phyloP scores from a whole-genome alignment of 2,113 vertebrate genomes.

The Chiloscyllium plagiosum region DNA sequence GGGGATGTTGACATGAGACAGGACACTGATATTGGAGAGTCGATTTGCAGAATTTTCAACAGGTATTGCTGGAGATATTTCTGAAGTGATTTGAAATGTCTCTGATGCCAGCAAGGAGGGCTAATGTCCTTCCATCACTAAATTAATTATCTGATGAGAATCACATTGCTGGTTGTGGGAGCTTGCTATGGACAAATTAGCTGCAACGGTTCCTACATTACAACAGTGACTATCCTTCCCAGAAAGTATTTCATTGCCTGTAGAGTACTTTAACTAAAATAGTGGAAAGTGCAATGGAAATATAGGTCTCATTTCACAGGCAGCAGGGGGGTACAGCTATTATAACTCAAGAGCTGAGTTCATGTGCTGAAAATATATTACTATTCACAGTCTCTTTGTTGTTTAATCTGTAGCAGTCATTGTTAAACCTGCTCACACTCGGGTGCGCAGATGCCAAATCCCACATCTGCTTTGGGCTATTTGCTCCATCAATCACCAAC shows the following conservation, averaged over 20 bases:
- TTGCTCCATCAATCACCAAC: neutral
- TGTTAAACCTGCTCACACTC: neutral
- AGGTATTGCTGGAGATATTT: no score
- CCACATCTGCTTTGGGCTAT: neutral
- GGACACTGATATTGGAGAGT: no score
- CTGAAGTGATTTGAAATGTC: no score
- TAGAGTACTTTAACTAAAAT: no score
- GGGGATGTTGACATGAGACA: no score
- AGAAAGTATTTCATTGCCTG: neutral
- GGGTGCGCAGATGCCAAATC: neutral
- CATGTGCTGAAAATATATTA: neutral
- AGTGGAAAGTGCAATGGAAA: neutral
- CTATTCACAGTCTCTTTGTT: neutral
- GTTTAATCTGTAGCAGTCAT: neutral
- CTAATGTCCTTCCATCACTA: neutral
- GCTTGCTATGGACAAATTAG: neutral
- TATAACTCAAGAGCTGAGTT: neutral
- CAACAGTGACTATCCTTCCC: neutral
- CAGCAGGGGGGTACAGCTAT: neutral
- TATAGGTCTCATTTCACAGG: neutral
- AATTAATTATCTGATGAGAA: neutral
- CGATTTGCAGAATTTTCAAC: no score
- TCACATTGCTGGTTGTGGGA: neutral
- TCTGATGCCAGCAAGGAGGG: no score
- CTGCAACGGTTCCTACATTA: neutral